phyloP scores from a whole-genome alignment of 2,113 vertebrate species.

The Isurus oxyrinchus region DNA sequence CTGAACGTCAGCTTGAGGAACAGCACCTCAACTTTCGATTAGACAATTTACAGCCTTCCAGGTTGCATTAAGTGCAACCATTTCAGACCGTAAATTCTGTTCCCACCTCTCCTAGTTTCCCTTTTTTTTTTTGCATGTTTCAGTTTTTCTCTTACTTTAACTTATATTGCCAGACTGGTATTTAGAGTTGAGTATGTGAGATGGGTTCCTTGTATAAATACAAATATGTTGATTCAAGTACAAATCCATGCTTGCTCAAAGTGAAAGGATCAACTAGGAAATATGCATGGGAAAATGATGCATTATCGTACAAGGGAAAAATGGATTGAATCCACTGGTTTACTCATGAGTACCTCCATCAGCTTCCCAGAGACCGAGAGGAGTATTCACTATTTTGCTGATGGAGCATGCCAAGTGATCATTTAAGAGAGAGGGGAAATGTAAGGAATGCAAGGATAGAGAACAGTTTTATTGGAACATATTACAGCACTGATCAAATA shows the following conservation, averaged over 20 bases:
- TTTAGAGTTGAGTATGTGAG: not conserved
- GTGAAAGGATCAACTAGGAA: not conserved
- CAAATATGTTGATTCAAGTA: not conserved
- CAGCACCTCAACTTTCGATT: not conserved
- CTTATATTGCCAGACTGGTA: not conserved
- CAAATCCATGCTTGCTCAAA: not conserved
- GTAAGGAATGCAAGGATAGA: not conserved
- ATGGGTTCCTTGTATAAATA: not conserved
- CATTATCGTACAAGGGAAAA: not conserved
- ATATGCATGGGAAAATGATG: not conserved
- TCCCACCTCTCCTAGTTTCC: not conserved
- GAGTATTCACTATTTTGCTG: not conserved
- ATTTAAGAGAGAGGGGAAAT: not conserved
- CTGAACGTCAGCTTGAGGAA: too few species aligned
- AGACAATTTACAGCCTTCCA: not conserved
- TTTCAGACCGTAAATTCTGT: too few species aligned
- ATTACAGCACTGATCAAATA: not conserved
- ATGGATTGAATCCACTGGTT: not conserved
- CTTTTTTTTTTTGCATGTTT: not conserved
- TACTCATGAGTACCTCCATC: not conserved
- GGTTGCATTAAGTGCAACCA: too few species aligned
- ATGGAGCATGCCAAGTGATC: not conserved
- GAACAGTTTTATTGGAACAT: not conserved
- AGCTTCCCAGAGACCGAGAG: not conserved
- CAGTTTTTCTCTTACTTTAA: not conserved